Conservation (phyloP, 2,797 vertebrate genomes). For the Odontamblyopus lacepedii region DNA sequence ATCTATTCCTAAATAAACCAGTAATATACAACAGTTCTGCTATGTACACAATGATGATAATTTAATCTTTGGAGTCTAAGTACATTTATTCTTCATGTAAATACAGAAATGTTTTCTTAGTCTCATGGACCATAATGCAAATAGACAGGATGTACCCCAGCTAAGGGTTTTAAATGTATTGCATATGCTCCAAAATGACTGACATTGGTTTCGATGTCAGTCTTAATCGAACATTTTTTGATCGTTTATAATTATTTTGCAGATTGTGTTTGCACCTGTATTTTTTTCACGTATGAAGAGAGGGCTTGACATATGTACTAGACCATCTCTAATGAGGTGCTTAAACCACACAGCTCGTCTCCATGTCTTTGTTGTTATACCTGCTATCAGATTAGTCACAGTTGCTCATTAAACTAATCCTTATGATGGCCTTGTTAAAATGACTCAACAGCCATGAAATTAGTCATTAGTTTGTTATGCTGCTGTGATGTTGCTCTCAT, state of each 20-base stretch:
- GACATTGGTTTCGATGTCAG: neutral
- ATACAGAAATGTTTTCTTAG: neutral
- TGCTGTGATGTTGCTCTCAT: slow-evolving; percentile 59
- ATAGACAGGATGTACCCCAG: neutral
- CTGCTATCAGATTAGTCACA: slow-evolving; percentile 50
- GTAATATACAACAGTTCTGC: too few relatives aligned
- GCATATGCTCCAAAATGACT: neutral
- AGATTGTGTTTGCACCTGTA: neutral
- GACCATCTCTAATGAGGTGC: slow-evolving; percentile 5
- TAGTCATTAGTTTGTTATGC: slow-evolving; percentile 71
- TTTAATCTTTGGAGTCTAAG: neutral
- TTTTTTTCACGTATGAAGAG: neutral
- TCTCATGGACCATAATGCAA: neutral
- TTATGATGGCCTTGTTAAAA: slow-evolving; percentile 56
- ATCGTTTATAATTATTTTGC: neutral
- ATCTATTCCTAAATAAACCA: too few relatives aligned
- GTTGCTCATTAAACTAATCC: slow-evolving; percentile 51
- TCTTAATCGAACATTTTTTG: neutral
- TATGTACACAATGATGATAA: too few relatives aligned
- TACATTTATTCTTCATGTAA: neutral
- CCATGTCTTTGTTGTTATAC: slow-evolving; percentile 24
- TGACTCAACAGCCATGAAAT: slow-evolving; percentile 75
- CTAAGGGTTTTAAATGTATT: neutral
- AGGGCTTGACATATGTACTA: neutral
- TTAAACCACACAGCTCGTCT: neutral